Conservation (phyloP, 2,888 invertebrate species). For the Scaptodrosophila latifasciaeformis region DNA sequence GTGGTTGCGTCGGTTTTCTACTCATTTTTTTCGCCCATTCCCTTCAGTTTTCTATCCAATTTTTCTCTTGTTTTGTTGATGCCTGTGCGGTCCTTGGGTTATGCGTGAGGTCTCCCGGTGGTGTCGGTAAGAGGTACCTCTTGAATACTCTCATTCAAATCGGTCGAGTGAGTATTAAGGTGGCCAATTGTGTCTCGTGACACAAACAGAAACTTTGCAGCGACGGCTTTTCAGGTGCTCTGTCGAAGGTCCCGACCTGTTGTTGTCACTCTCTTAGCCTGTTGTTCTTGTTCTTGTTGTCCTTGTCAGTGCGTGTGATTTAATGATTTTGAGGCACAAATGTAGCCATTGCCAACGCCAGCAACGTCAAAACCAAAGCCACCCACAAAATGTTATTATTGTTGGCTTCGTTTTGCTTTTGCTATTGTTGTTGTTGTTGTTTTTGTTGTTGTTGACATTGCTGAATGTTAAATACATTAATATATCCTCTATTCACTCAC, state of each 20-base stretch:
- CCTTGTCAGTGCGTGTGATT: constrained; percentile 48
- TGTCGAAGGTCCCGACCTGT: constrained; percentile 4
- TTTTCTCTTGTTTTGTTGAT: constrained; percentile 9
- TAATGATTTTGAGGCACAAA: constrained; percentile 63
- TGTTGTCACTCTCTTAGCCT: constrained; percentile 11
- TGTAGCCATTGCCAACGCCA: constrained; percentile 39
- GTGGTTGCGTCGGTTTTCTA: constrained; percentile 58
- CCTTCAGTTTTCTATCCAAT: too few relatives aligned
- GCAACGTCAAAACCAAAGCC: constrained; percentile 1
- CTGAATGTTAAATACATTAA: constrained; percentile 67
- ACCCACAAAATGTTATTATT: constrained; percentile 39
- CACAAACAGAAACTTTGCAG: constrained; percentile 54
- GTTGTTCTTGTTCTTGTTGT: constrained; percentile 18
- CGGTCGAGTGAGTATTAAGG: too few relatives aligned
- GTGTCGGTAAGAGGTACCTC: constrained; percentile 17
- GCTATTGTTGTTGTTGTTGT: background rate
- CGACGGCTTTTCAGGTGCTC: background rate
- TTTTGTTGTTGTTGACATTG: constrained; percentile 59
- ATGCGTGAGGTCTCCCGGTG: constrained; percentile 40
- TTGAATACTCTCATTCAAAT: too few relatives aligned
- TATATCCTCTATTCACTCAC: constrained; percentile 40
- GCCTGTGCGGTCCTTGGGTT: constrained; percentile 15
- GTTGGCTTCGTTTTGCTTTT: too few relatives aligned
- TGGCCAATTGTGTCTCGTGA: constrained; percentile 64
- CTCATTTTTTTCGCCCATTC: constrained; percentile 3